phyloP scores from a whole-genome alignment of 2,888 invertebrate genomes.

The Anagyrus pseudococci region DNA sequence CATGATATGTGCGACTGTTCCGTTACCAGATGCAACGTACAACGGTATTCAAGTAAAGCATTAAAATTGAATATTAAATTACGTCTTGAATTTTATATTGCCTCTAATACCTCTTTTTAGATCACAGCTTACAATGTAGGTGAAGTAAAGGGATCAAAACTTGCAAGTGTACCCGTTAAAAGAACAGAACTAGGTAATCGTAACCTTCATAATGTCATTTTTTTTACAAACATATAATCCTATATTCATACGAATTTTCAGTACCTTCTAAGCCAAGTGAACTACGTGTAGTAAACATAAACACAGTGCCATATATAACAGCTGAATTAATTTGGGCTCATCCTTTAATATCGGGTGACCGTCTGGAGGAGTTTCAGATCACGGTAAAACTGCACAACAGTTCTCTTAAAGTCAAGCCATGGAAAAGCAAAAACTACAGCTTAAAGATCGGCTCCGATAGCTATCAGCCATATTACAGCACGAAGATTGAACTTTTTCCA shows the following conservation, averaged over 20 bases:
- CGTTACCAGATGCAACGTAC: not conserved
- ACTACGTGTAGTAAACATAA: not conserved
- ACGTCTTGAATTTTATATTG: not conserved
- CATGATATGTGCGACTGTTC: conserved; percentile 15
- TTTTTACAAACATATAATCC: not conserved
- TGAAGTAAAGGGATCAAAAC: conserved; percentile 27
- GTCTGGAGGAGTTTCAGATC: conserved; percentile 39
- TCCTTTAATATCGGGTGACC: conserved; percentile 42
- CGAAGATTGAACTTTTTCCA: conserved; percentile 38
- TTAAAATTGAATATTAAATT: too few relatives aligned
- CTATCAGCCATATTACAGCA: conserved; percentile 37
- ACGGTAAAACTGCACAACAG: not conserved
- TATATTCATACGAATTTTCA: too few relatives aligned
- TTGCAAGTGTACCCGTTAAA: not conserved
- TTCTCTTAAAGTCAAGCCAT: conserved; percentile 4
- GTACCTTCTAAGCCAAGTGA: conserved; percentile 33
- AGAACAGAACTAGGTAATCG: conserved; percentile 15
- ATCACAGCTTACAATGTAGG: conserved; percentile 41
- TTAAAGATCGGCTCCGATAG: not conserved
- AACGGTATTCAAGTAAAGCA: too few relatives aligned
- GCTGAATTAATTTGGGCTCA: conserved; percentile 43
- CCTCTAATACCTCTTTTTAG: conserved; percentile 32
- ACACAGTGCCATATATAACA: conserved; percentile 28
- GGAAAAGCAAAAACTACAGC: not conserved
- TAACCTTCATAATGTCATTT: not conserved